phyloP scores from a whole-genome alignment of 1,140 invertebrate genomes.

The Sycophaga agraensis region DNA sequence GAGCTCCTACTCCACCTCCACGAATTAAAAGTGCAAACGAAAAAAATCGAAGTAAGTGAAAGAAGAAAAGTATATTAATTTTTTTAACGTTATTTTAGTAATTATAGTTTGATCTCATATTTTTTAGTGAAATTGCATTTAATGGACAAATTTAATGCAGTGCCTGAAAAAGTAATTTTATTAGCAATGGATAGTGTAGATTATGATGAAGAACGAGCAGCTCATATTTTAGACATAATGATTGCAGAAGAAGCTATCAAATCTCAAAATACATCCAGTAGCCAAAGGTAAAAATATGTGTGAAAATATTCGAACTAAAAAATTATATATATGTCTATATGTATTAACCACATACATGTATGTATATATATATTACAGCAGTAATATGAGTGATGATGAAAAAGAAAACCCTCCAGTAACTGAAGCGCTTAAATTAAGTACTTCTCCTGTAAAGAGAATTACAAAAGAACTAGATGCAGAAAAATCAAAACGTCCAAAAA shows the following conservation, averaged over 20 bases:
- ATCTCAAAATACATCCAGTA: slow-evolving; percentile 49
- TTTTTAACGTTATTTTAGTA: slow-evolving; percentile 8
- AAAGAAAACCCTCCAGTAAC: slow-evolving; percentile 52
- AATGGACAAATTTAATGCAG: slow-evolving; percentile 72
- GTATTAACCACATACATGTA: not conserved
- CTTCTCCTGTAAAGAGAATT: slow-evolving; percentile 54
- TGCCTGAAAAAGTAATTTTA: slow-evolving; percentile 76
- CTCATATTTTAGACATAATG: slow-evolving; percentile 75
- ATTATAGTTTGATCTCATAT: not conserved
- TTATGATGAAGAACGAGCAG: slow-evolving; percentile 77
- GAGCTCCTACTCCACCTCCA: slow-evolving; percentile 49
- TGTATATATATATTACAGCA: slow-evolving; percentile 29
- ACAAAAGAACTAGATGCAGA: slow-evolving; percentile 47
- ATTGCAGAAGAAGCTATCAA: slow-evolving; percentile 57
- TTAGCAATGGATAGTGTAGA: slow-evolving; percentile 86
- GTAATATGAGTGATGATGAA: slow-evolving; percentile 48
- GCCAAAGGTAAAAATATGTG: slow-evolving; percentile 44
- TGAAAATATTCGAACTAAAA: too few species aligned
- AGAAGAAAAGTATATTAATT: slow-evolving; percentile 2
- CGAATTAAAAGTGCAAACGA: slow-evolving; percentile 72
- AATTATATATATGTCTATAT: too few species aligned
- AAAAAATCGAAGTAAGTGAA: slow-evolving; percentile 69
- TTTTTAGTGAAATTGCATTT: slow-evolving; percentile 71
- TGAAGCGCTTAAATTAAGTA: slow-evolving; percentile 50
- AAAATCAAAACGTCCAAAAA: slow-evolving; percentile 56